Conservation (phyloP, 2,888 invertebrate species). For the Branchinecta sandiegonensis region DNA sequence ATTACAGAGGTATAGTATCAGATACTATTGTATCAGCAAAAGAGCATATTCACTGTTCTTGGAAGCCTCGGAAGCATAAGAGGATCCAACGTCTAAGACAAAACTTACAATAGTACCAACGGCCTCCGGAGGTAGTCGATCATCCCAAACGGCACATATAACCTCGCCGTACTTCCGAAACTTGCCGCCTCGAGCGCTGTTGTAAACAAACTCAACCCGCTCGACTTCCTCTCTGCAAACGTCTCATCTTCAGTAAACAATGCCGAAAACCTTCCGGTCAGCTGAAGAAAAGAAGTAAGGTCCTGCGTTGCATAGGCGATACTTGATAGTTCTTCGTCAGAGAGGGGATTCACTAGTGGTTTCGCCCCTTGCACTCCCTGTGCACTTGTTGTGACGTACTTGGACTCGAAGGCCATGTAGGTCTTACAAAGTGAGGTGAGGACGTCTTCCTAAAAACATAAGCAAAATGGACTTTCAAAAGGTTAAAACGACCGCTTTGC, state of each 20-base stretch:
- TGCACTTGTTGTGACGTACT: neutral
- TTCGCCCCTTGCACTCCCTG: too few relatives aligned
- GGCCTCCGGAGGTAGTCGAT: neutral
- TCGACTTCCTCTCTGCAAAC: neutral
- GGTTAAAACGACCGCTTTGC: too few relatives aligned
- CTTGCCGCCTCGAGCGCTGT: neutral
- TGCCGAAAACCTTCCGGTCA: neutral
- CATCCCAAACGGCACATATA: neutral
- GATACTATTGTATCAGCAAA: too few relatives aligned
- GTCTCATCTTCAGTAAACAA: neutral
- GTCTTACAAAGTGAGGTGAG: neutral
- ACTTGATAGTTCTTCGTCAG: neutral
- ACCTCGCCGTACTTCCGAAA: neutral
- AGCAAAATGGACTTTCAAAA: neutral
- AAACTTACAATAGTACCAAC: neutral
- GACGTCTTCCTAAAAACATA: neutral
- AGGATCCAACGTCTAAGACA: neutral
- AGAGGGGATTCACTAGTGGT: neutral
- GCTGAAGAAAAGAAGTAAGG: neutral
- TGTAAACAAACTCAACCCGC: neutral
- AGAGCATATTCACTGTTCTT: too few relatives aligned
- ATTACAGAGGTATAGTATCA: too few relatives aligned
- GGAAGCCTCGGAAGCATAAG: too few relatives aligned
- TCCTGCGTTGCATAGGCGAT: neutral
- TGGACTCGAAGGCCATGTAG: neutral